These are phyloP conservation scores for Tychaedon coryphoeus DNA, from an alignment of 2,113 vertebrate genomes.

Conservation along the genomic window DNA sequence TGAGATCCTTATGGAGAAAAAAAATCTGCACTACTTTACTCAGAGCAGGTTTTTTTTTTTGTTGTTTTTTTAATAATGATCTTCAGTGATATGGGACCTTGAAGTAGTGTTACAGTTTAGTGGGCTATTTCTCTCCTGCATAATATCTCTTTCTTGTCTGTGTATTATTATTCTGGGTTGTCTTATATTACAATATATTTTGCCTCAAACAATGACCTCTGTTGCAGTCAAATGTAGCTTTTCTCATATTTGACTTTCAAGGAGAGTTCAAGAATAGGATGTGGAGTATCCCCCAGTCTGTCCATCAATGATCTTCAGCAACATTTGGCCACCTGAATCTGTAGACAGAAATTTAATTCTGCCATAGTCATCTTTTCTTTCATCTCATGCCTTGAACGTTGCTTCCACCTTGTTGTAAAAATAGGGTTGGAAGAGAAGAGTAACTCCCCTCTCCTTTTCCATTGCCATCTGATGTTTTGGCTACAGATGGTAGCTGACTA, in stretches of 20 bases:
- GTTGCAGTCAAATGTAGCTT: neutral
- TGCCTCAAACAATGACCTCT: neutral
- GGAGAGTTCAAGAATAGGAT: neutral
- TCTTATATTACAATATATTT: neutral
- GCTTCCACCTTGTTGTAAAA: neutral
- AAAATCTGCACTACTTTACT: neutral
- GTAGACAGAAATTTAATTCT: neutral
- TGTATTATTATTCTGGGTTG: neutral
- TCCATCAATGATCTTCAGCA: neutral
- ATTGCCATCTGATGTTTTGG: conserved; percentile 11
- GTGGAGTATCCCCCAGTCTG: neutral
- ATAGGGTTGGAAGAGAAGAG: neutral
- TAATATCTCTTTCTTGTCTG: neutral
- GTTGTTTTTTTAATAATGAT: neutral
- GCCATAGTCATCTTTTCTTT: neutral
- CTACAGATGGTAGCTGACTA: conserved; percentile 17
- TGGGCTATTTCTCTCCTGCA: neutral
- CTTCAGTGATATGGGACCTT: neutral
- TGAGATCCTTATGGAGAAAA: neutral
- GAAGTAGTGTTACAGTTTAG: neutral
- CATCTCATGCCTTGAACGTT: neutral
- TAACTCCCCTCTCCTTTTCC: neutral
- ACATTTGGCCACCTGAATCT: neutral
- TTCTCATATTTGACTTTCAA: neutral
- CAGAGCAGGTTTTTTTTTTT: neutral